A percentile compares a stretch with the other conserved stretches of the same genome.
phyloP scores from a whole-genome alignment of 2,113 vertebrate species.

The Nothoprocta pentlandii region DNA sequence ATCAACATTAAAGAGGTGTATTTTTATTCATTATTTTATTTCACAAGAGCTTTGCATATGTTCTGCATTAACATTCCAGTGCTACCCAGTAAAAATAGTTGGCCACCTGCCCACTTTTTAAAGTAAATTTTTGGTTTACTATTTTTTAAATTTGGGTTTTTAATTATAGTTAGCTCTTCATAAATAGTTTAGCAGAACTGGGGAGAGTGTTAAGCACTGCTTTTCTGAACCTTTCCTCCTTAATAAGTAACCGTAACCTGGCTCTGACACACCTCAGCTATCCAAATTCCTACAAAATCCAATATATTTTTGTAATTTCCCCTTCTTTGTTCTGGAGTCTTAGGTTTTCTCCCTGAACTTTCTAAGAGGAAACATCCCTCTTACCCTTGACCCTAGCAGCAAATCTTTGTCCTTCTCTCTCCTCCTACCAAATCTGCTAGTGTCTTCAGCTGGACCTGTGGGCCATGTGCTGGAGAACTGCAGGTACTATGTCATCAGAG shows the following conservation, averaged over 20 bases:
- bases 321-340: conserved; percentile 41
- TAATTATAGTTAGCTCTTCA: conserved; percentile 62
- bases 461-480: conserved; percentile 17
- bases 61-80: conserved; percentile 64
- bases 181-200: conserved; percentile 63
- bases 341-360: conserved; percentile 30
- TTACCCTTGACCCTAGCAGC: conserved; percentile 34
- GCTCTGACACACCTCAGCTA: conserved; percentile 37
- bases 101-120: conserved; percentile 43
- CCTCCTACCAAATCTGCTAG: neutral
- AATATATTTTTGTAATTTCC: conserved; percentile 67
- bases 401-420: neutral
- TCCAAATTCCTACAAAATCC: conserved; percentile 36
- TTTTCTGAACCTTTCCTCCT: conserved; percentile 45
- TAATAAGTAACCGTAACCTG: conserved; percentile 26
- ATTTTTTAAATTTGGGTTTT: conserved; percentile 60
- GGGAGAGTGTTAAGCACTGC: conserved; percentile 25
- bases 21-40: conserved; percentile 27
- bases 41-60: conserved; percentile 44
- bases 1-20: conserved; percentile 24
- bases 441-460: conserved; percentile 10
- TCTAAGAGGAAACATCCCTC: conserved; percentile 50
- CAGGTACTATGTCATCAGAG: conserved; percentile 50
- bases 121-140: conserved; percentile 65
- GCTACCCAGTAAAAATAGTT: conserved; percentile 67